A percentile compares a stretch with the other conserved stretches of the same genome.
phyloP scores from a whole-genome alignment of 2,113 vertebrate species.

The Barbus barbus region DNA sequence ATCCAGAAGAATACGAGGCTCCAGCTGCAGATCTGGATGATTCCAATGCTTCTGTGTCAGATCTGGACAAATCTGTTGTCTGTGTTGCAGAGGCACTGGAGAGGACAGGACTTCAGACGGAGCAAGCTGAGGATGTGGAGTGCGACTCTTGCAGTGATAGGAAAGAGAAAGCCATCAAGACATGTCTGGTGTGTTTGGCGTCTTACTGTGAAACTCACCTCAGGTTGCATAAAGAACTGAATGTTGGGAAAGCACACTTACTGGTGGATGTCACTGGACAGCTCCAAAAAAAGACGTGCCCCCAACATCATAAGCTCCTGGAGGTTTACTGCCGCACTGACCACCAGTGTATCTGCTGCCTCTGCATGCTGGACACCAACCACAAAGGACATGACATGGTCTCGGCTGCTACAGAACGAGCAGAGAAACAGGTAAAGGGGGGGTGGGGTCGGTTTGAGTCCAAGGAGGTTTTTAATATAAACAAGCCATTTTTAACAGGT shows the following conservation, averaged over 20 bases:
- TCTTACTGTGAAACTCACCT: conserved; percentile 34
- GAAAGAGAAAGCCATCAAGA: conserved; percentile 6
- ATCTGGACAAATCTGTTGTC: too few relatives aligned
- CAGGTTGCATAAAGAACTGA: conserved; percentile 1
- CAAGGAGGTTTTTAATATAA: too few relatives aligned
- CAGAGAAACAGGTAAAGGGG: conserved; percentile 24
- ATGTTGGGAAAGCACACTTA: background rate
- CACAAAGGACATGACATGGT: too few relatives aligned
- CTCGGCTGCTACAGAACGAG: conserved; percentile 3
- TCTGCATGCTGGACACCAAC: too few relatives aligned
- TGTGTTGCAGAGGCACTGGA: too few relatives aligned
- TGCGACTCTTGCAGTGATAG: conserved; percentile 14
- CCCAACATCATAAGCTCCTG: conserved; percentile 21
- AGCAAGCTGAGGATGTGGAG: too few relatives aligned
- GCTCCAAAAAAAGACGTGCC: conserved; percentile 15
- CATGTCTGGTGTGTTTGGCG: conserved; percentile 32
- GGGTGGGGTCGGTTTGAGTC: background rate
- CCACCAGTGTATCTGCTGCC: too few relatives aligned
- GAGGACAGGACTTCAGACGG: too few relatives aligned
- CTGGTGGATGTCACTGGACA: conserved; percentile 5
- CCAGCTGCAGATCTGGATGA: too few relatives aligned
- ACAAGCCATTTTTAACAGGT: background rate
- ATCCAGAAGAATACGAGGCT: too few relatives aligned
- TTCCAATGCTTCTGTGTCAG: too few relatives aligned
- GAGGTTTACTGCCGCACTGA: conserved; percentile 43